Conservation (phyloP, 1,140 invertebrate genomes). For the Dermatophagoides farinae region DNA sequence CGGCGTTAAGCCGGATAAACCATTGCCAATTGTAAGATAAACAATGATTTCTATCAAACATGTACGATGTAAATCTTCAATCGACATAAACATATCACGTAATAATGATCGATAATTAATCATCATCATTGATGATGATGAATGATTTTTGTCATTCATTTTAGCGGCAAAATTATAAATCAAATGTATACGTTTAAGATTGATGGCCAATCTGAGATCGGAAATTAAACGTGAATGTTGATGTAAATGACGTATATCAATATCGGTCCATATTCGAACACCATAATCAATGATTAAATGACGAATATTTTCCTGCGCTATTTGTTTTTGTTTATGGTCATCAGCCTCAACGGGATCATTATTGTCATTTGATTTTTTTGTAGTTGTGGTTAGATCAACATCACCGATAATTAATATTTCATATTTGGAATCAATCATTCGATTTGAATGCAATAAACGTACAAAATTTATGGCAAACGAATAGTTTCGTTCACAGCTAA, state of each 20-base stretch:
- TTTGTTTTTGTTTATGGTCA: neutral
- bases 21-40: neutral
- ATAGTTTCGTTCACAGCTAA: too few relatives aligned
- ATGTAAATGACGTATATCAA: neutral
- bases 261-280: neutral
- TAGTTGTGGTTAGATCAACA: neutral
- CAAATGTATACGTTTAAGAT: neutral
- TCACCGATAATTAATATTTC: too few relatives aligned
- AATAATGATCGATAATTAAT: neutral
- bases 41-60: neutral
- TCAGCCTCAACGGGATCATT: too few relatives aligned
- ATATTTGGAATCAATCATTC: too few relatives aligned
- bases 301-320: neutral
- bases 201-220: neutral
- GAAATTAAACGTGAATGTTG: neutral
- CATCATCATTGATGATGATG: neutral
- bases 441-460: too few relatives aligned
- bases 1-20: neutral
- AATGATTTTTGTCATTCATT: neutral
- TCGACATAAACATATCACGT: neutral
- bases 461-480: too few relatives aligned
- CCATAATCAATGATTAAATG: neutral
- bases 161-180: conserved; percentile 1
- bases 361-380: neutral
- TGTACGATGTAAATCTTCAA: neutral